These are phyloP conservation scores for Eurytoma adleriae DNA, from an alignment of 2,888 invertebrate species.

Conservation along the genomic window DNA sequence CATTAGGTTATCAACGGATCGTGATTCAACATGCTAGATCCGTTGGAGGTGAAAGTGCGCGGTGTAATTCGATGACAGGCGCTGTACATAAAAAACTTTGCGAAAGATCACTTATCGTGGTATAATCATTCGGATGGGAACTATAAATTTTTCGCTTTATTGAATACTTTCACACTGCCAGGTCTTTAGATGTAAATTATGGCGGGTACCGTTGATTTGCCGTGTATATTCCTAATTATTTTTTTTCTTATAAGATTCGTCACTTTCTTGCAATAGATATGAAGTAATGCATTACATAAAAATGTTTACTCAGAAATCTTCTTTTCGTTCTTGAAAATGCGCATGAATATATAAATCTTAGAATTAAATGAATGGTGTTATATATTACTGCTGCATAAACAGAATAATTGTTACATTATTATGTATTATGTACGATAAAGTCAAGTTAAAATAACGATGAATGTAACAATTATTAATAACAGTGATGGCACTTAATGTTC, in stretches of 20 bases:
- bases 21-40: neutral
- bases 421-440: too few species aligned
- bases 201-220: neutral
- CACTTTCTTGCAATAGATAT: neutral
- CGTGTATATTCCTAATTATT: neutral
- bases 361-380: too few species aligned
- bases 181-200: neutral
- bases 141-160: neutral
- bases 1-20: neutral
- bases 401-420: too few species aligned
- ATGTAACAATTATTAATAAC: too few species aligned
- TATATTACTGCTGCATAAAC: too few species aligned
- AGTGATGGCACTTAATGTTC: too few species aligned
- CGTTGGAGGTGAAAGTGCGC: constrained; percentile 13
- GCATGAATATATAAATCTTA: too few species aligned
- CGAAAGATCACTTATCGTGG: constrained; percentile 2
- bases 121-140: neutral
- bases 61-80: constrained; percentile 5
- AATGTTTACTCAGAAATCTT: neutral
- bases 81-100: neutral
- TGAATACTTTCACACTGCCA: neutral
- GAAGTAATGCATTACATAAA: constrained; percentile 10
- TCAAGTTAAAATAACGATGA: too few species aligned
- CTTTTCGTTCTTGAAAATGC: neutral
- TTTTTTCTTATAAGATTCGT: neutral